Conservation (phyloP, 2,797 vertebrate genomes). For the Lepidocolaptes lacrymiger region DNA sequence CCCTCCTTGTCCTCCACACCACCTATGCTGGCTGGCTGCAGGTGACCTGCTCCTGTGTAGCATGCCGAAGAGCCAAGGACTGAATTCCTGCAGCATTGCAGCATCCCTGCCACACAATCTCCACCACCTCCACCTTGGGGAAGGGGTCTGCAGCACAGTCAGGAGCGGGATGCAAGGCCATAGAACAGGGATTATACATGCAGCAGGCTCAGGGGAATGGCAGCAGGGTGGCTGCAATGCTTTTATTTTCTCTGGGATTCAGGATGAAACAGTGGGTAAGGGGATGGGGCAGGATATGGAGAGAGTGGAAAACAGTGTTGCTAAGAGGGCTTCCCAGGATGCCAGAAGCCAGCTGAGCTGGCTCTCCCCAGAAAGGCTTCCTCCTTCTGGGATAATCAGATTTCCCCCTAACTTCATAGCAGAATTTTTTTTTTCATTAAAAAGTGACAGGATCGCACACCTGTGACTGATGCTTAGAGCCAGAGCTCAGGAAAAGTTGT, state of each 20-base stretch:
- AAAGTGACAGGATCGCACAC: neutral
- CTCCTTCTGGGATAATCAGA: neutral
- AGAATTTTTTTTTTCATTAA: neutral
- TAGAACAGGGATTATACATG: neutral
- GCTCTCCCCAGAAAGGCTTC: neutral
- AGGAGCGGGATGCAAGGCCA: neutral
- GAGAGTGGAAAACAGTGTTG: neutral
- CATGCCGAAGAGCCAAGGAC: neutral
- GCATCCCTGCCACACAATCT: neutral
- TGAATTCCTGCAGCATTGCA: neutral
- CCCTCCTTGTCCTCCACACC: neutral
- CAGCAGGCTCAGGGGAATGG: neutral
- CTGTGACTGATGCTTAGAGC: neutral
- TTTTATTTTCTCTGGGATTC: neutral
- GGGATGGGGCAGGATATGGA: neutral
- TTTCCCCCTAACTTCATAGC: neutral
- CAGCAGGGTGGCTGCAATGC: neutral
- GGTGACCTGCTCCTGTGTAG: neutral
- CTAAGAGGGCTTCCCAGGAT: neutral
- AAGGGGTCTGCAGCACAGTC: neutral
- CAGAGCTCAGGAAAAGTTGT: neutral
- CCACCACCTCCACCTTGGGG: rapidly evolving
- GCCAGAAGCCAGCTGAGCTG: neutral
- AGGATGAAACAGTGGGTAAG: neutral
- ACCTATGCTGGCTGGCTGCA: neutral